These are phyloP conservation scores for Osmerus mordax DNA, from an alignment of 2,113 vertebrate genomes.

Conservation along the genomic window DNA sequence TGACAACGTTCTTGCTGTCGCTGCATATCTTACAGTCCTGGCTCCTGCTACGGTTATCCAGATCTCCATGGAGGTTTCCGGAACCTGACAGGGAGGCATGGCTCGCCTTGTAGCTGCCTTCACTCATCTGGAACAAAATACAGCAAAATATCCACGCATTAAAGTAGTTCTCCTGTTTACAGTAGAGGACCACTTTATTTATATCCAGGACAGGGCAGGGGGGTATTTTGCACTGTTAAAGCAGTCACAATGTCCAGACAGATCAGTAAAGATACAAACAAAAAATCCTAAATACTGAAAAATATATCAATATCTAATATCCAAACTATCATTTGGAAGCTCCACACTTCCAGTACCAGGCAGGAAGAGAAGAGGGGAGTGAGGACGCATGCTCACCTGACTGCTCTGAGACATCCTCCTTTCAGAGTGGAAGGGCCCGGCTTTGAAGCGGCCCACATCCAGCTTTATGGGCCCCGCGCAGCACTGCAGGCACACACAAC, in stretches of 20 bases:
- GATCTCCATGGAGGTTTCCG: slow-evolving; percentile 61
- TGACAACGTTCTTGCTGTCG: slow-evolving; percentile 2
- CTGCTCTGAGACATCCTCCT: slow-evolving; percentile 87
- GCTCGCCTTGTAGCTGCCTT: slow-evolving; percentile 70
- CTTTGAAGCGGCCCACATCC: slow-evolving; percentile 90
- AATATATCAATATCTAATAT: too few species aligned
- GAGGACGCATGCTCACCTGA: slow-evolving; percentile 73
- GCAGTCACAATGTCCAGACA: neutral
- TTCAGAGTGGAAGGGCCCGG: slow-evolving; percentile 89
- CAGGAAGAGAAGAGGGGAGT: too few species aligned
- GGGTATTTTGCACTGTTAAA: too few species aligned
- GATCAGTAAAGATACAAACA: neutral
- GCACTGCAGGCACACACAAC: slow-evolving; percentile 69
- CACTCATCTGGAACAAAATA: slow-evolving; percentile 75
- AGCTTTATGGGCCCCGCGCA: slow-evolving; percentile 86
- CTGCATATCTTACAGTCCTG: slow-evolving; percentile 70
- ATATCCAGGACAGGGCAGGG: neutral
- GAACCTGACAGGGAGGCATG: slow-evolving; percentile 67
- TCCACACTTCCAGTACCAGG: too few species aligned
- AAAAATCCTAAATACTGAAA: neutral
- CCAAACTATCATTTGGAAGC: too few species aligned
- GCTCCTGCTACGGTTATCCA: slow-evolving; percentile 69
- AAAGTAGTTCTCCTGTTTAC: too few species aligned
- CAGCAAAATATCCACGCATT: slow-evolving; percentile 28
- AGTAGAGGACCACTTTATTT: neutral